Conservation (phyloP, 37 sponge, comb jelly and placozoan genomes). For the Halichondria panicea region DNA sequence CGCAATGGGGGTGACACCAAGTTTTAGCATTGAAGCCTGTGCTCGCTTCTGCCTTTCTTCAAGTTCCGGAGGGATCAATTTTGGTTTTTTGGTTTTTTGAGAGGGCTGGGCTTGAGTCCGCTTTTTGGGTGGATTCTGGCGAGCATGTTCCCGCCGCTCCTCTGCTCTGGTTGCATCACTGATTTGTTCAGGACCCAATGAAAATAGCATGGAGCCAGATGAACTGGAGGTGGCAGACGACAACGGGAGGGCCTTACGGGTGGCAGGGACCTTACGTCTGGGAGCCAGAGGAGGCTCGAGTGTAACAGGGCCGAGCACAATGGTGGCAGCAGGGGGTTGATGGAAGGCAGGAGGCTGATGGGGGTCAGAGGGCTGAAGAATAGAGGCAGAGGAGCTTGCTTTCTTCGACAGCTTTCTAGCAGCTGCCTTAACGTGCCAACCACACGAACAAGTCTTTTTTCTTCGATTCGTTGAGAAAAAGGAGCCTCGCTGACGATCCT, state of each 20-base stretch:
- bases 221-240: too few species aligned
- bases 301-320: too few species aligned
- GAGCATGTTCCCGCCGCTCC: constrained; percentile 25
- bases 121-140: background rate
- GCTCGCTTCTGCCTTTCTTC: constrained; percentile 36
- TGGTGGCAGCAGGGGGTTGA: too few species aligned
- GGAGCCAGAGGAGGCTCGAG: too few species aligned
- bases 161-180: constrained; percentile 36
- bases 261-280: too few species aligned
- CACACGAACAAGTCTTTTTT: constrained; percentile 37
- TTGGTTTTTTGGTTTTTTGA: constrained; percentile 17
- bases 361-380: too few species aligned
- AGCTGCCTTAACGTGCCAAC: constrained; percentile 41
- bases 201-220: background rate
- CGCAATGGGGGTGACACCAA: constrained; percentile 33
- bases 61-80: constrained; percentile 18
- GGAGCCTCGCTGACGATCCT: too few species aligned
- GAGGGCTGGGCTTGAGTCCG: background rate
- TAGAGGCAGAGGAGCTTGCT: constrained; percentile 17
- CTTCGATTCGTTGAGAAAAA: constrained; percentile 1
- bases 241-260: too few species aligned
- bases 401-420: constrained; percentile 36
- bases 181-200: constrained; percentile 42
- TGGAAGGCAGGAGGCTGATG: too few species aligned
- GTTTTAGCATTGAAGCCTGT: constrained; percentile 17